Percentiles rank a stretch among this genome's conserved stretches.
phyloP scores from a whole-genome alignment of 1,140 invertebrate genomes.

The Reticulitermes speratus region DNA sequence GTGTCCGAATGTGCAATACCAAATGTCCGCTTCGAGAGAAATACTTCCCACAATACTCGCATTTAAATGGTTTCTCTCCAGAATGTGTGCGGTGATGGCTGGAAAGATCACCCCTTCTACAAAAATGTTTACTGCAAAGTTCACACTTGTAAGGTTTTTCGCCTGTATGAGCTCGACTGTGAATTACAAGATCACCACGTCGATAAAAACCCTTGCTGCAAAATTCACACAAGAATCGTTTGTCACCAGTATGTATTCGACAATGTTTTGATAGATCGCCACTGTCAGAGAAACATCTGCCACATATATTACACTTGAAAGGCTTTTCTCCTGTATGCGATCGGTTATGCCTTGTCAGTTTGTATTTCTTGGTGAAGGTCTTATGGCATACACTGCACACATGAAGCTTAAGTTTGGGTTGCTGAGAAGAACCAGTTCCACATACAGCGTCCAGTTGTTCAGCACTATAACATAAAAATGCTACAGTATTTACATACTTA shows the following conservation, averaged over 20 bases:
- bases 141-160: constrained; percentile 31
- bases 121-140: constrained; percentile 25
- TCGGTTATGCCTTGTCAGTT: background rate
- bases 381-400: constrained; percentile 19
- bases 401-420: constrained; percentile 41
- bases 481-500: no score
- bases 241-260: constrained; percentile 29
- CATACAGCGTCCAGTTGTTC: background rate
- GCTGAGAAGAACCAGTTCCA: background rate
- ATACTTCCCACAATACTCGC: constrained; percentile 52
- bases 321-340: background rate
- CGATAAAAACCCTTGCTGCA: constrained; percentile 45
- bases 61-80: constrained; percentile 57
- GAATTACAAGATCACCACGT: constrained; percentile 48
- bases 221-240: constrained; percentile 22
- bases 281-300: background rate
- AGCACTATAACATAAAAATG: background rate
- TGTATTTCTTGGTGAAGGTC: background rate
- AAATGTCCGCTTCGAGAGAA: constrained; percentile 45
- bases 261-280: background rate
- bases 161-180: constrained; percentile 45
- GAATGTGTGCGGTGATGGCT: constrained; percentile 51
- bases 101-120: background rate
- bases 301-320: constrained; percentile 20
- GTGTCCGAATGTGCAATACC: background rate